Evolutionary conservation across 92 coral and sea anemone species (phyloP), one percentile per base, ranked within the genome.

Genomic region (Porites cylindrica): DNA sequence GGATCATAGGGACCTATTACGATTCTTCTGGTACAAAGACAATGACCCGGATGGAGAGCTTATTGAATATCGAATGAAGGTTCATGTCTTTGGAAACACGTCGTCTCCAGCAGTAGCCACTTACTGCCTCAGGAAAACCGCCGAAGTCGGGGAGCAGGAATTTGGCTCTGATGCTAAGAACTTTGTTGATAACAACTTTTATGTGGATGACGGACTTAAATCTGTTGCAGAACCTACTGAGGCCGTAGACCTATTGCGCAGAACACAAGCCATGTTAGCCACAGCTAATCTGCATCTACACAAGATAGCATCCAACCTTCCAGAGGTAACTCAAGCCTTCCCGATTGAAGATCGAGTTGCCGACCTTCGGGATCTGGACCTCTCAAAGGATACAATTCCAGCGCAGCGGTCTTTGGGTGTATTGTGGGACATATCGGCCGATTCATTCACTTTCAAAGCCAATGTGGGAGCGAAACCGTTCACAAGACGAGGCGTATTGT

Each of bases 21-120:
- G 84, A 2, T 85, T 85, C 60, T 85, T 76, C 69, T 85, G 84
- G 84, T 52, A 85, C 66, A 70, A 78, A 47, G 79, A 86, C 38
- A 86, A 79, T 43, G 56, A 86, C 65, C 90, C 85, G 4, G 11
- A 20, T 16, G 26, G 23, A 65, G 79, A 58, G 71, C 72, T 56
- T 62, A 61, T 29, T 23, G 85, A 86, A 66, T 86, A 66, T 61
- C 79, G 90, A 4, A 78, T 86, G 90, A 70, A 32, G 12, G 90
- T 86, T 5, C 85, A 86, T 23, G 71, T 79, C 24, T 86, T 86
- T 16, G 90, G 26, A 24, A 24, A 24, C 26, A 24, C 26, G 26
- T 24, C 26, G 26, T 24, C 26, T 24, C 26, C 26, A 1, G 87
- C 87, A 56, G 87, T 83, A 21, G 87, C 87, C 54, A 70, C 87